Base-by-base conservation (phyloP, 2,888 invertebrate species). In the Actias luna region DNA sequence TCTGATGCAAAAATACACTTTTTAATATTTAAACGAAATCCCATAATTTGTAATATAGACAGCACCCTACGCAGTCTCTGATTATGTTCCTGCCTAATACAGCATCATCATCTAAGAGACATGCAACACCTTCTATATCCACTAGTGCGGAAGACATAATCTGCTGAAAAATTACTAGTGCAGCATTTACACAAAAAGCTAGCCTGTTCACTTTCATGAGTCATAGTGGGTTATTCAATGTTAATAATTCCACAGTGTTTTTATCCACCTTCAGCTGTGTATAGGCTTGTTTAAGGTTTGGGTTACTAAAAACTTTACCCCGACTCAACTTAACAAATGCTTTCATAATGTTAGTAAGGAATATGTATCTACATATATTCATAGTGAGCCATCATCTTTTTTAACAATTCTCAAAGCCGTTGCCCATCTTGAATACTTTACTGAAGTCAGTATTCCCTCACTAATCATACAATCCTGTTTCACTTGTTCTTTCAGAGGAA, bases 241-340 rank as follows among this genome's bases (percentile, higher is more conserved):
- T 73, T 46, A 70, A 61, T 0, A 73, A 62, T 52, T 59, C 8
- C 10, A 69, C 69, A 31, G 72, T 69, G 61, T 14, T n/a, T 0
- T 63, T 33, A 60, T 59, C 29, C 0, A 68, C 68, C 33, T 63
- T 59, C 35, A 72, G 5, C 52, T 71, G 69, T 18, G 59, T 70
- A 57, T 71, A 72, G 3, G 72, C 72, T 31, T 67, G 66, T 57
- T 70, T 68, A 5, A 72, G 55, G 57, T 74, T 71, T 10, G 70
- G 14, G 61, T 71, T 72, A 16, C 61, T 65, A 57, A 72, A 74
- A 36, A 64, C 35, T 18, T 39, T 39, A 2, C 71, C 69, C 4
- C 69, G 73, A 60, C 64, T 55, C 14, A 73, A 16, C 8, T n/a
- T n/a, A n/a, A n/a, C n/a, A n/a, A n/a, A n/a, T n/a, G n/a, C n/a